A percentile compares a stretch with the other conserved stretches of the same genome.
Conservation (phyloP, 1,140 invertebrate genomes). For the Rhopalosiphum maidis region DNA sequence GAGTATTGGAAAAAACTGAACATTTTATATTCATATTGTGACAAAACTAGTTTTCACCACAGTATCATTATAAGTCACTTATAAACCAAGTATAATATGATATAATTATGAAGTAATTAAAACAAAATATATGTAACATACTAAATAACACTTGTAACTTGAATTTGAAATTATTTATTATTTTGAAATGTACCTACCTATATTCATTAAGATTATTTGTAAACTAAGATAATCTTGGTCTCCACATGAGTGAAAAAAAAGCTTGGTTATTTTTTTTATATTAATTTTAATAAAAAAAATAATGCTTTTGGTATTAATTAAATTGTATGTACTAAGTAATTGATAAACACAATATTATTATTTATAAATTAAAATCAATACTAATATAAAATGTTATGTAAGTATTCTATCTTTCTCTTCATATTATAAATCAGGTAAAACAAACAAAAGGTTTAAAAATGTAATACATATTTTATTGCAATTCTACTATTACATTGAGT, state of each 20-base stretch:
- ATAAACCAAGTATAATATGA: background rate
- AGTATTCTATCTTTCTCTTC: background rate
- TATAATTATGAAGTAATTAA: too few relatives aligned
- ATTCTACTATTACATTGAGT: background rate
- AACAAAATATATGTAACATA: too few relatives aligned
- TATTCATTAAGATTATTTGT: background rate
- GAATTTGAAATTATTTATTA: background rate
- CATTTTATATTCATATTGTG: slow-evolving; percentile 69
- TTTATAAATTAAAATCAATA: background rate
- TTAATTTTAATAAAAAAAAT: too few relatives aligned
- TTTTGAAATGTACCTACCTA: background rate
- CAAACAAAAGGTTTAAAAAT: background rate
- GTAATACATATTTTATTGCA: background rate
- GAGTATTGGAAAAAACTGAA: slow-evolving; percentile 65
- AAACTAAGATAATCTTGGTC: background rate
- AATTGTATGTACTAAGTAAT: background rate
- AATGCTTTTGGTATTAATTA: background rate
- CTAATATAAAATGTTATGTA: background rate
- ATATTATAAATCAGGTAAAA: background rate
- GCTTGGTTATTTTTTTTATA: too few relatives aligned
- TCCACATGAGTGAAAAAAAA: too few relatives aligned
- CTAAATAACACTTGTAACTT: too few relatives aligned
- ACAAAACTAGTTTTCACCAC: slow-evolving; percentile 50
- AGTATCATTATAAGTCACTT: background rate
- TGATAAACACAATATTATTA: too few relatives aligned